A percentile compares a stretch with the other conserved stretches of the same genome.
phyloP scores from a whole-genome alignment of 2,113 vertebrate genomes.

The Engystomops pustulosus region DNA sequence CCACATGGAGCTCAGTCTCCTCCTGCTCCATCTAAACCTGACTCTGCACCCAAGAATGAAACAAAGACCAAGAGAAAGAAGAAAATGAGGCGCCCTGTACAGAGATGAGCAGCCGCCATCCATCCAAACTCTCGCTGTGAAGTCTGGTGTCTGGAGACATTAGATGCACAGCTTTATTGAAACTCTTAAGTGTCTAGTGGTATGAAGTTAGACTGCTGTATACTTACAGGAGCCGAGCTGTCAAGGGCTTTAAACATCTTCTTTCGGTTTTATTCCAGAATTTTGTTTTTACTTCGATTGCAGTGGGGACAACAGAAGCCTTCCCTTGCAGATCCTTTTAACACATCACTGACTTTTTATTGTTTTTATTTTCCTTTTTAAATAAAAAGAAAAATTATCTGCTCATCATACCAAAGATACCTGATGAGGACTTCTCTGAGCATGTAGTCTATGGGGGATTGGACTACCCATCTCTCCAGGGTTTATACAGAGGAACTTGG shows the following conservation, averaged over 20 bases:
- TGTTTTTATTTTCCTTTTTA: background rate
- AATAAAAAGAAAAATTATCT: constrained; percentile 63
- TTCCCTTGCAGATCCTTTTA: background rate
- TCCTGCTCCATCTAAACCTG: constrained; percentile 74
- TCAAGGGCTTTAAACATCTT: constrained; percentile 55
- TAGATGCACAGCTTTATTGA: constrained; percentile 15
- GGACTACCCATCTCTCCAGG: background rate
- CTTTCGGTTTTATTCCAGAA: constrained; percentile 59
- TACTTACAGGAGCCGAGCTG: background rate
- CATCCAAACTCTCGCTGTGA: background rate
- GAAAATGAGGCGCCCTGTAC: constrained; percentile 89
- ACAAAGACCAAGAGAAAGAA: constrained; percentile 83
- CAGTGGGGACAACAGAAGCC: background rate
- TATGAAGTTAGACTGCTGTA: background rate
- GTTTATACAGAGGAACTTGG: background rate
- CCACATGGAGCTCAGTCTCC: constrained; percentile 66
- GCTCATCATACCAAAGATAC: constrained; percentile 72
- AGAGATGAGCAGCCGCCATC: constrained; percentile 75
- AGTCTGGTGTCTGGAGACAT: background rate
- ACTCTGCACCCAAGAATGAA: constrained; percentile 71
- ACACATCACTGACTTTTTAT: background rate
- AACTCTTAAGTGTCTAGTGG: background rate
- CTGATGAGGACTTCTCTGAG: constrained; percentile 39
- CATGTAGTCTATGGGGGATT: background rate
- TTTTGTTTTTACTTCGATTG: constrained; percentile 36